Evolutionary conservation across 2,113 vertebrate species (phyloP).

Genomic region (Poeciliopsis retropinna): DNA sequence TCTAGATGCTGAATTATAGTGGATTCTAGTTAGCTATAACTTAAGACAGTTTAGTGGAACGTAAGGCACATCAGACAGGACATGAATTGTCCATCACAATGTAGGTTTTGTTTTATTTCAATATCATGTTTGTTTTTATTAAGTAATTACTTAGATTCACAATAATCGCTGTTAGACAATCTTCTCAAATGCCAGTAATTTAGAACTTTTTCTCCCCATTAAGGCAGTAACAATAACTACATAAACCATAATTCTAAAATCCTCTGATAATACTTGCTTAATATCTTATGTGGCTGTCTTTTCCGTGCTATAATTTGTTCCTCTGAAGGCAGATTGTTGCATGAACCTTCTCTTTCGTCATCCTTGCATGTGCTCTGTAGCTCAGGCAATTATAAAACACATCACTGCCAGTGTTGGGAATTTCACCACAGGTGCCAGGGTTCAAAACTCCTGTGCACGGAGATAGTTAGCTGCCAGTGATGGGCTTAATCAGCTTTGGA

Average conservation of each 20-base stretch:
- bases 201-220: neutral
- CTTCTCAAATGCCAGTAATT: neutral
- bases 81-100: neutral
- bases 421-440: neutral
- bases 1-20: neutral
- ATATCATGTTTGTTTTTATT: slow-evolving; percentile 19
- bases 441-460: neutral
- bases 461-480: neutral
- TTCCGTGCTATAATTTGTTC: too few species aligned
- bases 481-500: neutral
- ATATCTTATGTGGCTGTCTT: neutral
- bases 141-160: neutral
- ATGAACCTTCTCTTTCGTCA: neutral
- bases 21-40: neutral
- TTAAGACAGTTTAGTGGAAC: neutral
- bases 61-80: too few species aligned
- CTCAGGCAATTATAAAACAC: neutral
- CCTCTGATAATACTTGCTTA: neutral
- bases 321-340: neutral
- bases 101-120: slow-evolving; percentile 12
- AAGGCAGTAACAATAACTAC: neutral
- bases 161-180: neutral
- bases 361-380: neutral
- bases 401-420: neutral
- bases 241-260: neutral